Evolutionary conservation across 2,113 vertebrate species (phyloP), one percentile per base, ranked within the genome.

Genomic region (Vanacampus margaritifer): DNA sequence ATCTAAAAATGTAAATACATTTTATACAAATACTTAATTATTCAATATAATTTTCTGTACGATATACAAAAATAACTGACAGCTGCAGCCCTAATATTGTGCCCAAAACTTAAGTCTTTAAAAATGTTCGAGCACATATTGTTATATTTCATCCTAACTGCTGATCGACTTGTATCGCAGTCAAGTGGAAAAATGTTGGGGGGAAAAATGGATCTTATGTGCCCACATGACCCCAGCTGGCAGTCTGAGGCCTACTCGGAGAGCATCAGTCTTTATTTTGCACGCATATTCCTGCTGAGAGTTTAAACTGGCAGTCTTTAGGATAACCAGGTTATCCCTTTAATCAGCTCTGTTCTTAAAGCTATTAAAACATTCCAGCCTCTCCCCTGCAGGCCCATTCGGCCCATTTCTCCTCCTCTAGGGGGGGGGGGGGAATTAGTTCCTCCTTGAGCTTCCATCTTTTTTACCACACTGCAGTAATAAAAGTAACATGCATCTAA

Each of bases 291-390:
- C 60, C 36, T 68, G 67, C 73, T 70, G 61, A 68, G 73, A 78
- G 82, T 78, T 87, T 86, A 85, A 79, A 37, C 57, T 75, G 39
- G 69, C 45, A 41, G 68, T 73, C 76, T 60, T 68, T 67, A 39
- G 71, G 80, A 82, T 85, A 72, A 80, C 74, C 76, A 67, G 70
- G 73, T 84, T 72, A 87, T 85, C 86, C 71, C n/a, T 75, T 85
- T 84, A 87, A 85, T 89, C 74, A 79, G 77, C 75, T 83, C 77
- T 75, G 51, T 72, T 71, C 68, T 68, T 86, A 83, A 85, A 76
- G 69, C 83, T 69, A 79, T 85, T 86, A 73, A 85, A 83, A 80
- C 71, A 70, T 59, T 70, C 36, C 9, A 60, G 67, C 35, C 51
- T 71, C 3, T 17, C 12, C 23, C 28, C 36, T 46, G 58, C 70